A percentile compares a stretch with the other conserved stretches of the same genome.
Evolutionary conservation across 2,888 invertebrate genomes (phyloP).

Genomic region (Dastarcus helophoroides): DNA sequence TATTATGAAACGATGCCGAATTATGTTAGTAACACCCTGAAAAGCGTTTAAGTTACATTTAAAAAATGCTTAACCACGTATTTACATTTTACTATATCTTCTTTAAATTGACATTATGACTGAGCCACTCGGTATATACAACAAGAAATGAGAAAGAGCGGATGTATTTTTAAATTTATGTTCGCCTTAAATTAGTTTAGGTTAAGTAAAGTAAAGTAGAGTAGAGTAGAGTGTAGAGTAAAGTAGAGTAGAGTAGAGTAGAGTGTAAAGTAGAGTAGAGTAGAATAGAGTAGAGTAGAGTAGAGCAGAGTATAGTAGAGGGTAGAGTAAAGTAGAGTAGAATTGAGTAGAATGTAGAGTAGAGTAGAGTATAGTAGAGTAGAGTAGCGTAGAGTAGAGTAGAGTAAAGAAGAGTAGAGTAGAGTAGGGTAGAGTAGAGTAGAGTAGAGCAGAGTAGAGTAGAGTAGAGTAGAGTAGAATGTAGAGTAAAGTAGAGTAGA

Average conservation of each 20-base stretch:
- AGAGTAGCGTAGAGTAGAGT: constrained; percentile 8
- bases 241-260: constrained; percentile 8
- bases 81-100: no score
- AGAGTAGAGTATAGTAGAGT: constrained; percentile 10
- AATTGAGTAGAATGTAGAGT: constrained; percentile 9
- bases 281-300: constrained; percentile 6
- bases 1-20: no score
- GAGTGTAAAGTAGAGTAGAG: constrained; percentile 7
- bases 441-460: constrained; percentile 5
- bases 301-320: constrained; percentile 4
- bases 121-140: no score
- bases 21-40: no score
- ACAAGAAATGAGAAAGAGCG: no score
- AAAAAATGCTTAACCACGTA: no score
- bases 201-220: constrained; percentile 2
- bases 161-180: no score
- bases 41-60: no score
- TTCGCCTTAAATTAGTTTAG: no score
- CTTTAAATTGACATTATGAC: no score
- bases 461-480: constrained; percentile 4
- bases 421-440: constrained; percentile 4
- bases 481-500: neutral
- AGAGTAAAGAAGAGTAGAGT: constrained; percentile 7
- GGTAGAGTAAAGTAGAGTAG: constrained; percentile 6
- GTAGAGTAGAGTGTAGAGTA: constrained; percentile 6